phyloP scores from a whole-genome alignment of 2,797 vertebrate species.

The Lophotriccus pileatus region DNA sequence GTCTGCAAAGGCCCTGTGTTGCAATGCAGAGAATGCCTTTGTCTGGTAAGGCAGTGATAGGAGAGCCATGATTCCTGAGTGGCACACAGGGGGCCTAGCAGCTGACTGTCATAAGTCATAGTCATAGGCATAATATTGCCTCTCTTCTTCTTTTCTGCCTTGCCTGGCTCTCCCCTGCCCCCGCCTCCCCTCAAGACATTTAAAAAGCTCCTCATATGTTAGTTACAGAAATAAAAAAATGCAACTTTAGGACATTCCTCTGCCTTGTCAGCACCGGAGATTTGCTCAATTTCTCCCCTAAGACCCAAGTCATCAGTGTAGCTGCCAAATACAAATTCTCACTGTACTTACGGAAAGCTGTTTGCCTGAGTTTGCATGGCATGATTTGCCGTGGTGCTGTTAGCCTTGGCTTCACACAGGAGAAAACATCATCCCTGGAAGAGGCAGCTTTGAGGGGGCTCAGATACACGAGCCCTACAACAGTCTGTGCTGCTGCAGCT shows the following conservation, averaged over 20 bases:
- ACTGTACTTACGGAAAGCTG: not conserved
- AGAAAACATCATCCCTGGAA: not conserved
- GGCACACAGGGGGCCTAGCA: not conserved
- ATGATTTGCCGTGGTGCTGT: not conserved
- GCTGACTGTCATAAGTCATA: not conserved
- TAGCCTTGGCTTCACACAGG: not conserved
- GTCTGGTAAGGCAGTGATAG: conserved; percentile 1
- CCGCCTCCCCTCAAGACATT: not conserved
- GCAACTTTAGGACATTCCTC: not conserved
- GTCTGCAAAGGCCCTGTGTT: conserved; percentile 13
- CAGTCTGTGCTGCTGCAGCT: not conserved
- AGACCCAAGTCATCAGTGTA: not conserved
- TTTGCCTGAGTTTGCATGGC: not conserved
- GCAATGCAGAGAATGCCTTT: conserved; percentile 42
- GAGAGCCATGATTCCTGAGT: not conserved
- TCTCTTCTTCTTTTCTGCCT: not conserved
- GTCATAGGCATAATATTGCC: not conserved
- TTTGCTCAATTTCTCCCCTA: not conserved
- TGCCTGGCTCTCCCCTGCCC: not conserved
- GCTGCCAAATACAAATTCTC: conserved; percentile 3
- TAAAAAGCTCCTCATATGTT: not conserved
- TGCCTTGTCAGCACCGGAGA: not conserved
- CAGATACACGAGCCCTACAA: fast-evolving
- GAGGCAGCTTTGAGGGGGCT: not conserved
- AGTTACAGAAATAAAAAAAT: conserved; percentile 2